Conservation (phyloP, 2,888 invertebrate genomes). For the Patella caerulea region DNA sequence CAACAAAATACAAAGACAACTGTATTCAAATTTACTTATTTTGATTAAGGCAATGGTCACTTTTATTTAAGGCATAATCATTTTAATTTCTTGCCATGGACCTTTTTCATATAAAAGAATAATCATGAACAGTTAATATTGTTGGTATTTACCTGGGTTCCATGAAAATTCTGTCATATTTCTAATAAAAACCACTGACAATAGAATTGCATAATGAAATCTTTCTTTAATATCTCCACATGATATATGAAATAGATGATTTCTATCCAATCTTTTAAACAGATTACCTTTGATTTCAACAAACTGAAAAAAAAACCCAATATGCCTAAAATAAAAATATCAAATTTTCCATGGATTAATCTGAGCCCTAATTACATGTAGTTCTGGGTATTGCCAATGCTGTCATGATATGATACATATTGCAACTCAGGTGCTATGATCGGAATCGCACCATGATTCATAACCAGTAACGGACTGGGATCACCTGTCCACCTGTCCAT, state of each 20-base stretch:
- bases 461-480: no score
- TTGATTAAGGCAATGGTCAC: no score
- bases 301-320: constrained; percentile 79
- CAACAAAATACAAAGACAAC: no score
- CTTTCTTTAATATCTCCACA: constrained; percentile 98
- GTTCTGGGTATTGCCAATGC: no score
- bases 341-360: not conserved
- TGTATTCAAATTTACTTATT: no score
- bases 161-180: constrained; percentile 99
- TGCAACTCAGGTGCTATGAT: no score
- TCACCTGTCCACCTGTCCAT: no score
- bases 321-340: not conserved
- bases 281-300: constrained; percentile 99
- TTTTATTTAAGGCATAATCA: no score
- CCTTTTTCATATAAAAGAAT: no score
- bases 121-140: not conserved
- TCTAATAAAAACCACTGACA: constrained; percentile 94
- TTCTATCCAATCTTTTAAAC: constrained; percentile 99
- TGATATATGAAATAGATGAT: constrained; percentile 93
- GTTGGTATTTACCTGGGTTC: constrained; percentile 78
- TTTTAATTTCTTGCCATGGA: no score
- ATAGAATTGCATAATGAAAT: constrained; percentile 90
- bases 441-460: no score
- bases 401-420: no score
- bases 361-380: not conserved